phyloP scores from a whole-genome alignment of 2,113 vertebrate genomes.

The Apteryx owenii region DNA sequence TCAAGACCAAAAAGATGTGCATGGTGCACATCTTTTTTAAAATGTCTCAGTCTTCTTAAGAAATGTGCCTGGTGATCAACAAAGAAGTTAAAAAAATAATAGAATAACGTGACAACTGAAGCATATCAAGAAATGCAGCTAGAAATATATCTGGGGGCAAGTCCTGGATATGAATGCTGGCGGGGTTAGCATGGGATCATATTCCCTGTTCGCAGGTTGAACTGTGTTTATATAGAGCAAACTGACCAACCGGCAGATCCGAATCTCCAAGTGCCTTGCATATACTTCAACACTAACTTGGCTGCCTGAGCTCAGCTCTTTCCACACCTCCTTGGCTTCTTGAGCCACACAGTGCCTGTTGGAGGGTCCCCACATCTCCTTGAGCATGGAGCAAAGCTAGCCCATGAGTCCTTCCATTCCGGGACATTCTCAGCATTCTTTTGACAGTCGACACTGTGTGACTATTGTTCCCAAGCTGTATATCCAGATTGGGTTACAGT shows the following conservation, averaged over 20 bases:
- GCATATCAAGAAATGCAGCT: not conserved
- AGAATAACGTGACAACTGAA: not conserved
- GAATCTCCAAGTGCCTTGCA: not conserved
- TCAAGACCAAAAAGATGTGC: not conserved
- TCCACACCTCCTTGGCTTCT: not conserved
- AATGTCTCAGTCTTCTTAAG: not conserved
- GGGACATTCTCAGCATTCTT: not conserved
- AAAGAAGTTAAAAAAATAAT: not conserved
- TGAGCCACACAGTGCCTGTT: not conserved
- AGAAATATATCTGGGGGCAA: not conserved
- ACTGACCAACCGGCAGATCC: not conserved
- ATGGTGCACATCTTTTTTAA: fast-evolving
- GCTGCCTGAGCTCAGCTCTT: not conserved
- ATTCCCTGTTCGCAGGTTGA: fast-evolving
- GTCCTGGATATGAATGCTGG: not conserved
- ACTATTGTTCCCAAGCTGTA: slow-evolving; percentile 1
- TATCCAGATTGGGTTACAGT: not conserved
- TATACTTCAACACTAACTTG: fast-evolving
- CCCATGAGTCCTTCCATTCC: not conserved
- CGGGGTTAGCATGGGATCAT: fast-evolving
- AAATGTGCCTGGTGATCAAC: not conserved
- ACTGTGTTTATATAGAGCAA: not conserved
- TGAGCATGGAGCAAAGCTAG: fast-evolving
- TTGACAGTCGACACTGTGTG: not conserved
- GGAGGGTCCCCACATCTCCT: not conserved